Evolutionary conservation across 2,797 vertebrate genomes (phyloP).

Genomic region (Scolopax bukidnonensis): DNA sequence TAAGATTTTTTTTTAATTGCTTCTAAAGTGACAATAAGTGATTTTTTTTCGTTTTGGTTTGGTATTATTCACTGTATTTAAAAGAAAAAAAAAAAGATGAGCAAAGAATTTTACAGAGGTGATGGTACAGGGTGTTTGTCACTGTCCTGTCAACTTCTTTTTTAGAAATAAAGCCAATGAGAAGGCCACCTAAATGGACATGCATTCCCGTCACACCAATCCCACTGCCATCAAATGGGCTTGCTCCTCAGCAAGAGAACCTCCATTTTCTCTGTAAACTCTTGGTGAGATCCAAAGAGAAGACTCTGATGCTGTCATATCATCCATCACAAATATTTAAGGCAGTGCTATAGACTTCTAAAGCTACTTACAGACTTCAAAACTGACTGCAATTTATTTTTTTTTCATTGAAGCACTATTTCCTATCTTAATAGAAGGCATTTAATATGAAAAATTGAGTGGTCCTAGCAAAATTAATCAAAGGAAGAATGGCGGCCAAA

Average conservation of each 20-base stretch:
- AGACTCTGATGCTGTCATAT: background rate
- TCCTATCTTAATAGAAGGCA: background rate
- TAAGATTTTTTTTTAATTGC: background rate
- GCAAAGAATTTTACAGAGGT: background rate
- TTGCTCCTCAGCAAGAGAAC: background rate
- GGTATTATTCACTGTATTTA: background rate
- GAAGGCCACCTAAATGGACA: background rate
- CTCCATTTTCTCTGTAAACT: background rate
- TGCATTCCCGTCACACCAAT: background rate
- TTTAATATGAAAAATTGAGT: background rate
- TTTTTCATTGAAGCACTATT: background rate
- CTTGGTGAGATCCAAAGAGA: background rate
- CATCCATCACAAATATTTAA: background rate
- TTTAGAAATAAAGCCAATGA: background rate
- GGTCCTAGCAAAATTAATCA: background rate
- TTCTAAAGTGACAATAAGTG: background rate
- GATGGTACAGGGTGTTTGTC: background rate
- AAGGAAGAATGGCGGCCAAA: background rate
- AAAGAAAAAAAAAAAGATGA: background rate
- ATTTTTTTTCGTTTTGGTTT: background rate
- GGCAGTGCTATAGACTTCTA: background rate
- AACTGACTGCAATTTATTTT: background rate
- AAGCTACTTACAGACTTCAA: background rate
- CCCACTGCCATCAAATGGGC: fast-evolving
- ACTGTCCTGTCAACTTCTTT: background rate